Percentiles rank a stretch among this genome's conserved stretches.
These are phyloP conservation scores for Diadromus collaris DNA, from an alignment of 2,888 invertebrate species.

Conservation along the genomic window DNA sequence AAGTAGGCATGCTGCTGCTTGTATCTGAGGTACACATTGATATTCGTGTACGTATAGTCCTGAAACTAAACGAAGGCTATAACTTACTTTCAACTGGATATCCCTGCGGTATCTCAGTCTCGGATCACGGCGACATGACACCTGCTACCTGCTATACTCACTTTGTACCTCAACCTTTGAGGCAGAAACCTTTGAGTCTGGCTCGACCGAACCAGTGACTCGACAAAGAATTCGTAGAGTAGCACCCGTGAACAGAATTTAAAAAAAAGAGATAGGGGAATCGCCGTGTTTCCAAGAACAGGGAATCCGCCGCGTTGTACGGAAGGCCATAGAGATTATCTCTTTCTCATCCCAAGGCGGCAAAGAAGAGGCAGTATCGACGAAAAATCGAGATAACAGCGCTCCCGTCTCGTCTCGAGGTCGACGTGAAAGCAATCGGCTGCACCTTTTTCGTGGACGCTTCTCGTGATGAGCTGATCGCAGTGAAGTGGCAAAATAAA, in stretches of 20 bases:
- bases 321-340: slow-evolving; percentile 50
- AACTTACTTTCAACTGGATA: slow-evolving; percentile 52
- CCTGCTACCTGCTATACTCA: slow-evolving; percentile 74
- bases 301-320: slow-evolving; percentile 29
- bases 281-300: slow-evolving; percentile 42
- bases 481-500: slow-evolving; percentile 28
- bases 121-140: slow-evolving; percentile 70
- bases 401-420: slow-evolving; percentile 23
- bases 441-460: slow-evolving; percentile 40
- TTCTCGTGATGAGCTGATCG: neutral
- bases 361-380: slow-evolving; percentile 35
- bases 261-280: slow-evolving; percentile 19
- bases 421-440: slow-evolving; percentile 29
- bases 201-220: slow-evolving; percentile 39
- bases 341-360: slow-evolving; percentile 26
- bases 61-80: slow-evolving; percentile 66
- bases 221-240: slow-evolving; percentile 36
- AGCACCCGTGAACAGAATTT: slow-evolving; percentile 20
- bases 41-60: slow-evolving; percentile 4
- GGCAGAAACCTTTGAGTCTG: slow-evolving; percentile 47
- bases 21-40: slow-evolving; percentile 39
- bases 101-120: slow-evolving; percentile 66
- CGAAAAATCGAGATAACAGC: slow-evolving; percentile 49
- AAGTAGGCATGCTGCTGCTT: slow-evolving; percentile 22
- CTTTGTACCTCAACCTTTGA: slow-evolving; percentile 60